Conservation (phyloP, 1,140 invertebrate species). For the Bicyclus anynana region DNA sequence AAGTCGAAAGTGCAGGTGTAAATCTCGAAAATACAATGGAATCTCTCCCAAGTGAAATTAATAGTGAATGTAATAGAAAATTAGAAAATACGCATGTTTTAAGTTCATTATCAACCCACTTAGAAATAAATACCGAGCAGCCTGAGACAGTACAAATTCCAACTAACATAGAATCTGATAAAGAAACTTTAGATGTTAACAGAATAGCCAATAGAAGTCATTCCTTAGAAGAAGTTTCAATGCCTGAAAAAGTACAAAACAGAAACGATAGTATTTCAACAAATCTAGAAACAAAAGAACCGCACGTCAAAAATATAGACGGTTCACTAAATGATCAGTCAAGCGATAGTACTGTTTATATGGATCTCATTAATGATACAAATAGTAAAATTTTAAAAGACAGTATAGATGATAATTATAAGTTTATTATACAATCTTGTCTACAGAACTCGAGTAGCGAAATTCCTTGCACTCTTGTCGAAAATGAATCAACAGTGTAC, state of each 20-base stretch:
- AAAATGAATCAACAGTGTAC: conserved; percentile 61
- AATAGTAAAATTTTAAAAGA: conserved; percentile 39
- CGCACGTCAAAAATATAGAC: conserved; percentile 17
- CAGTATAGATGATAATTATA: conserved; percentile 38
- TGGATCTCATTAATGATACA: conserved; percentile 58
- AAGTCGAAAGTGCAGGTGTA: not conserved
- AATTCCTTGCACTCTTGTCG: conserved; percentile 28
- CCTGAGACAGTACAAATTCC: conserved; percentile 39
- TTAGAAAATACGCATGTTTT: conserved; percentile 9
- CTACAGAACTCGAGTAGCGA: conserved; percentile 33
- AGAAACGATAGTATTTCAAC: conserved; percentile 22
- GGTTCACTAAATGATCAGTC: conserved; percentile 21
- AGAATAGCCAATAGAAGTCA: conserved; percentile 1
- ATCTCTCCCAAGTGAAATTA: conserved; percentile 5
- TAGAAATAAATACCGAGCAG: conserved; percentile 15
- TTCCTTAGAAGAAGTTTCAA: not conserved
- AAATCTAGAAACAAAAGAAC: conserved; percentile 18
- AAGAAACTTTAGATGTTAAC: conserved; percentile 9
- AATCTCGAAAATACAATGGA: conserved; percentile 4
- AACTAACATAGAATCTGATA: conserved; percentile 9
- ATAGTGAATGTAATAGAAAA: conserved; percentile 12
- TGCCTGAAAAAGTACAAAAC: conserved; percentile 53
- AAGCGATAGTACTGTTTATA: conserved; percentile 45
- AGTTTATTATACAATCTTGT: conserved; percentile 39
- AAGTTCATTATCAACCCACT: not conserved